phyloP scores from a whole-genome alignment of 2,797 vertebrate genomes.

The Gastrophryne carolinensis region DNA sequence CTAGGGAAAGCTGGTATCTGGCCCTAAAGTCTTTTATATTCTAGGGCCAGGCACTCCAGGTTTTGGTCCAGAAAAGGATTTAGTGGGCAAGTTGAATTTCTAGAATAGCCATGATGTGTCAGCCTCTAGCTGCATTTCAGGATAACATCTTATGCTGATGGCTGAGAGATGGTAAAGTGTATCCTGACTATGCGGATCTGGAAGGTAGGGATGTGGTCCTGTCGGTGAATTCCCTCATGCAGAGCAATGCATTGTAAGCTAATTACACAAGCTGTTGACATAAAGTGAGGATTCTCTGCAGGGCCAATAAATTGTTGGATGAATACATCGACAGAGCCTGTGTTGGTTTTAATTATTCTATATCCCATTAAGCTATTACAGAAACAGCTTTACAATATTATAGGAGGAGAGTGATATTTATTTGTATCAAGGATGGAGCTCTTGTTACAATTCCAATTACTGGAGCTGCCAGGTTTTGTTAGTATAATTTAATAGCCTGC shows the following conservation, averaged over 20 bases:
- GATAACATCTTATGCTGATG: background rate
- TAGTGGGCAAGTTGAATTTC: too few species aligned
- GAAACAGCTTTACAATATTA: conserved; percentile 50
- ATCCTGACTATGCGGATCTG: conserved; percentile 41
- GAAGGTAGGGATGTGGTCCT: conserved; percentile 31
- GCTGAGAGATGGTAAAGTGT: conserved; percentile 31
- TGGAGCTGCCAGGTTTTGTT: conserved; percentile 69
- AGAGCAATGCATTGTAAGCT: conserved; percentile 43
- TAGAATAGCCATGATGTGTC: too few species aligned
- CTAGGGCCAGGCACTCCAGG: too few species aligned
- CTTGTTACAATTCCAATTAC: conserved; percentile 59
- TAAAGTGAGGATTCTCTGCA: conserved; percentile 28
- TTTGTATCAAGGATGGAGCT: conserved; percentile 41
- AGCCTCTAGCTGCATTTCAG: background rate
- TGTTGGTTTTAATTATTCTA: conserved; percentile 48
- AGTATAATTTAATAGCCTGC: conserved; percentile 48
- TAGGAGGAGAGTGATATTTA: conserved; percentile 43
- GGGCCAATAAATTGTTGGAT: conserved; percentile 43
- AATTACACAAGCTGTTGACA: conserved; percentile 49
- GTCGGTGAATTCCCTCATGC: conserved; percentile 22
- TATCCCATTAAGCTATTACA: conserved; percentile 51
- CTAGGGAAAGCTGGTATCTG: too few species aligned
- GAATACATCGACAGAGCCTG: conserved; percentile 40
- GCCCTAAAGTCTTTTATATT: too few species aligned
- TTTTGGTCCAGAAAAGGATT: too few species aligned